Percentiles rank a stretch among this genome's conserved stretches.
These are phyloP conservation scores for Temnothorax rugatulus DNA, from an alignment of 2,888 invertebrate species.

Conservation along the genomic window DNA sequence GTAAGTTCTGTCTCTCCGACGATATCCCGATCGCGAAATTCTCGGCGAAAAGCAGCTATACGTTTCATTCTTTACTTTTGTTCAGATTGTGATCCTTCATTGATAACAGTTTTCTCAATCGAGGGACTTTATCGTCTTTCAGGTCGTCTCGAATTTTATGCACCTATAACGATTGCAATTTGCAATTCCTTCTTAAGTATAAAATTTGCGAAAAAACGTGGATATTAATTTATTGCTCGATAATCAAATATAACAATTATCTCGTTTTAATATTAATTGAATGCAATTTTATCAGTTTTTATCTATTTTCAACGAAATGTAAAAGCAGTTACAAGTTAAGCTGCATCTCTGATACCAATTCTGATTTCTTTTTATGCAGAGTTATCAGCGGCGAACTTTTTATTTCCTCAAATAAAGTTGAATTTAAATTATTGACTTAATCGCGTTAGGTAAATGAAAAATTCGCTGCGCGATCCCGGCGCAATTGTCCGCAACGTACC, in stretches of 20 bases:
- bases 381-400: background rate
- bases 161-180: background rate
- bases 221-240: background rate
- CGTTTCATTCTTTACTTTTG: conserved; percentile 21
- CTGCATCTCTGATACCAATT: background rate
- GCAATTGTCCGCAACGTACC: background rate
- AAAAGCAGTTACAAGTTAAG: background rate
- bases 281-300: background rate
- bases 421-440: conserved; percentile 8
- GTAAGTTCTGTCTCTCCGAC: background rate
- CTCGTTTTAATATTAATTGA: background rate
- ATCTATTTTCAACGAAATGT: background rate
- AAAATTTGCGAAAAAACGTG: background rate
- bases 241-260: background rate
- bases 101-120: conserved; percentile 22
- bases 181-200: background rate
- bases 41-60: background rate
- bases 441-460: conserved; percentile 4
- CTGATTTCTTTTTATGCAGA: background rate
- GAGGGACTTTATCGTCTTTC: conserved; percentile 15
- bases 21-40: conserved; percentile 6
- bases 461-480: background rate
- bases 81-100: conserved; percentile 18
- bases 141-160: conserved; percentile 23
- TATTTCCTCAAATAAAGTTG: background rate